A percentile compares a stretch with the other conserved stretches of the same genome.
Conservation (phyloP, 2,113 vertebrate species). For the Halcyon malimbica region DNA sequence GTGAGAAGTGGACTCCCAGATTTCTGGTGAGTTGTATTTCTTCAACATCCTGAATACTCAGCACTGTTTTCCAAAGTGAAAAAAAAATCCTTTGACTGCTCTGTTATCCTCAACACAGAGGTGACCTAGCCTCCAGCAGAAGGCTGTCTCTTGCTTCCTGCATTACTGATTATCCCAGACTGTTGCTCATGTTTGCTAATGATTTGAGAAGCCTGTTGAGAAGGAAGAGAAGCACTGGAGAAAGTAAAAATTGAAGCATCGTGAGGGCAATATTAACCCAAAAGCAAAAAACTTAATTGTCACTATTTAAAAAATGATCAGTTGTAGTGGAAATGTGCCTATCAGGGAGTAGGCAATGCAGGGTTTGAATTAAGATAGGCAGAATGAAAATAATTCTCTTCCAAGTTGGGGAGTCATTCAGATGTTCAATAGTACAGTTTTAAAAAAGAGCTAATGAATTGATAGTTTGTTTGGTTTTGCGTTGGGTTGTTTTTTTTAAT, state of each 20-base stretch:
- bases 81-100: background rate
- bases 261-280: background rate
- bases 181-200: background rate
- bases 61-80: background rate
- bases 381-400: background rate
- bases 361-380: background rate
- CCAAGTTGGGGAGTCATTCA: background rate
- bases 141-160: background rate
- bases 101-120: background rate
- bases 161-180: background rate
- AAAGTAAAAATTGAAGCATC: background rate
- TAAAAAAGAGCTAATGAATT: background rate
- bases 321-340: background rate
- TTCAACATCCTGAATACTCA: background rate
- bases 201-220: background rate
- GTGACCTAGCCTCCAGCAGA: background rate
- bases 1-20: background rate
- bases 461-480: background rate
- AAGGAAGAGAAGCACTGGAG: background rate
- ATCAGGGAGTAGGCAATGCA: background rate
- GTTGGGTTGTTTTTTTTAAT: background rate
- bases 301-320: background rate
- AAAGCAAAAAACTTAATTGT: background rate
- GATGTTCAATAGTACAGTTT: background rate
- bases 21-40: background rate